Evolutionary conservation across 1,140 invertebrate genomes (phyloP).

Genomic region (Diabrotica undecimpunctata): DNA sequence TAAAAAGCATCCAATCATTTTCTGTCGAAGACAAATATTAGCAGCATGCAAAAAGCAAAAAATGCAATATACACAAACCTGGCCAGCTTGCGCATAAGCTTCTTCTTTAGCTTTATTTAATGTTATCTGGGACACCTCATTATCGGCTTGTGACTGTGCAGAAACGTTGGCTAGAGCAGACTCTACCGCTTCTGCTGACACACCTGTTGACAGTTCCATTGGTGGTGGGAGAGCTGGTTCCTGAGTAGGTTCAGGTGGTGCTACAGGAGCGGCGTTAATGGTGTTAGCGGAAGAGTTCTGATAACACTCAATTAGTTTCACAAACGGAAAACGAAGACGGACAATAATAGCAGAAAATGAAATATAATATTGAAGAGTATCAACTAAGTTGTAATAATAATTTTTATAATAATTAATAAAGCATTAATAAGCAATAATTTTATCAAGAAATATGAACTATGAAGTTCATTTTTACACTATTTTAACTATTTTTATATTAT

Average conservation of each 20-base stretch:
- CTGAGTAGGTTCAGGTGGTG: not conserved
- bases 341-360: not conserved
- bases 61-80: constrained; percentile 45
- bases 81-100: constrained; percentile 51
- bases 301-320: not conserved
- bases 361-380: not conserved
- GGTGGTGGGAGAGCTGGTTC: not conserved
- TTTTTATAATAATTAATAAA: not conserved
- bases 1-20: no score
- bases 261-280: not conserved
- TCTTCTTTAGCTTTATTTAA: constrained; percentile 47
- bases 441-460: no score
- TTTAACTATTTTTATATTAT: no score
- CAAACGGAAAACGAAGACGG: not conserved
- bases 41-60: constrained; percentile 1
- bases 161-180: constrained; percentile 27
- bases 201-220: constrained; percentile 14
- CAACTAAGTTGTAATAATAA: not conserved
- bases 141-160: constrained; percentile 38
- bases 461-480: no score
- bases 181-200: constrained; percentile 24
- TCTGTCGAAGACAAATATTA: no score
- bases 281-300: constrained; percentile 5
- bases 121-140: constrained; percentile 48
- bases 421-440: not conserved